A percentile compares a stretch with the other conserved stretches of the same genome.
These are phyloP conservation scores for Lutraria rhynchaena DNA, from an alignment of 1,140 invertebrate genomes.

Conservation along the genomic window DNA sequence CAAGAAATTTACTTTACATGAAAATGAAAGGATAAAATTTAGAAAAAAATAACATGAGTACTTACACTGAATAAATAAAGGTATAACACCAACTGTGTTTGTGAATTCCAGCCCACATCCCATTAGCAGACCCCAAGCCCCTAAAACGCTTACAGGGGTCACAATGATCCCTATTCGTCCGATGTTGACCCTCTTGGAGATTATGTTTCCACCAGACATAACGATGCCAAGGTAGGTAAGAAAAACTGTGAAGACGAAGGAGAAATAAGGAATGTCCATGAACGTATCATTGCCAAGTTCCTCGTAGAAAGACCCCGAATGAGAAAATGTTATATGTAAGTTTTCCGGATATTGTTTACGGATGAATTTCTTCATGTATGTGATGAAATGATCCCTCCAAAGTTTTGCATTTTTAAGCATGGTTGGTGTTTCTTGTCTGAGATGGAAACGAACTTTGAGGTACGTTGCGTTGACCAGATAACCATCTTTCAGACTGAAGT, in stretches of 20 bases:
- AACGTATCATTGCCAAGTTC: constrained; percentile 30
- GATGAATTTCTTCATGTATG: constrained; percentile 28
- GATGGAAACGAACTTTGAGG: constrained; percentile 28
- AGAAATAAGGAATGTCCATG: constrained; percentile 39
- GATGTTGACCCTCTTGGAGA: constrained; percentile 27
- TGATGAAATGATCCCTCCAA: constrained; percentile 34
- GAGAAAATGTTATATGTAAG: background rate
- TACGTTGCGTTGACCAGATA: constrained; percentile 11
- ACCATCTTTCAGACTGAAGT: background rate
- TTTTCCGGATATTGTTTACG: constrained; percentile 22
- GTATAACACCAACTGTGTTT: constrained; percentile 31
- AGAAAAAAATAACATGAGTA: background rate
- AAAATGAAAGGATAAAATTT: no score
- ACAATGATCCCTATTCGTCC: constrained; percentile 23
- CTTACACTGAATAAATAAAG: constrained; percentile 24
- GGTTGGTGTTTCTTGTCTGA: constrained; percentile 10
- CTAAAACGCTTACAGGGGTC: constrained; percentile 32
- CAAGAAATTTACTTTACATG: no score
- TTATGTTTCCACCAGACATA: constrained; percentile 13
- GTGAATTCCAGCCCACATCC: constrained; percentile 22
- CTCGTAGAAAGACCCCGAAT: constrained; percentile 21
- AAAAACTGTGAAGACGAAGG: constrained; percentile 35
- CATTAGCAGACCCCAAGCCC: constrained; percentile 35
- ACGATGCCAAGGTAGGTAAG: constrained; percentile 33
- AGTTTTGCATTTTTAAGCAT: constrained; percentile 11